Percentiles rank a stretch among this genome's conserved stretches.
Evolutionary conservation across 2,113 vertebrate species (phyloP).

Genomic region (Grantiella picta): DNA sequence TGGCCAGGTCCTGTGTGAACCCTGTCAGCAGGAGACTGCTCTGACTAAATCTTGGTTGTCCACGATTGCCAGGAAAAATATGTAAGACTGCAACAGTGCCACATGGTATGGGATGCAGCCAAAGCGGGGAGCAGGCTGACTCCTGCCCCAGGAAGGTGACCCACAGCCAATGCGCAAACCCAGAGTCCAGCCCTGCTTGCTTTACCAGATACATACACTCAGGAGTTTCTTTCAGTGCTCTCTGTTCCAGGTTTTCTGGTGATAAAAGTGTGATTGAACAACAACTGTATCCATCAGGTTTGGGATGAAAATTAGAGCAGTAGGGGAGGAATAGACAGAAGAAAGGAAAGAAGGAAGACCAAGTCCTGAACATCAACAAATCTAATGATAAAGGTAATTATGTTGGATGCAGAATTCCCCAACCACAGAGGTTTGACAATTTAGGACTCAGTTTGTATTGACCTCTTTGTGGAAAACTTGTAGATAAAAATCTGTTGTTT

Average conservation of each 20-base stretch:
- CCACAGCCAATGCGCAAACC: accelerated
- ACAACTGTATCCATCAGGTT: not conserved
- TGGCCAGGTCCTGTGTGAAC: not conserved
- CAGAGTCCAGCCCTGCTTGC: not conserved
- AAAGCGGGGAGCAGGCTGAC: not conserved
- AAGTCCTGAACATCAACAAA: not conserved
- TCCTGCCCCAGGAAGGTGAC: not conserved
- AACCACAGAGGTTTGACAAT: not conserved
- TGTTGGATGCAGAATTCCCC: not conserved
- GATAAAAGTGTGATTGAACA: not conserved
- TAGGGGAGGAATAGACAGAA: not conserved
- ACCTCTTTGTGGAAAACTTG: not conserved
- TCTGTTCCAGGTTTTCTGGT: not conserved
- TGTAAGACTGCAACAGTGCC: not conserved
- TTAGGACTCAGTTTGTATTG: not conserved
- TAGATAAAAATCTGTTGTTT: not conserved
- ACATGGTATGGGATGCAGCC: not conserved
- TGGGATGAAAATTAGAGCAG: not conserved
- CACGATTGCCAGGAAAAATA: not conserved
- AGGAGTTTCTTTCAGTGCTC: not conserved
- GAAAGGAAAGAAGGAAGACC: not conserved
- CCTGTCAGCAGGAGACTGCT: not conserved
- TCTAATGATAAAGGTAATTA: not conserved
- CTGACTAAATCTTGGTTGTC: not conserved
- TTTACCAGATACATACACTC: not conserved